A percentile compares a stretch with the other conserved stretches of the same genome.
Conservation (phyloP, 2,888 invertebrate genomes). For the Drosophila rubida region DNA sequence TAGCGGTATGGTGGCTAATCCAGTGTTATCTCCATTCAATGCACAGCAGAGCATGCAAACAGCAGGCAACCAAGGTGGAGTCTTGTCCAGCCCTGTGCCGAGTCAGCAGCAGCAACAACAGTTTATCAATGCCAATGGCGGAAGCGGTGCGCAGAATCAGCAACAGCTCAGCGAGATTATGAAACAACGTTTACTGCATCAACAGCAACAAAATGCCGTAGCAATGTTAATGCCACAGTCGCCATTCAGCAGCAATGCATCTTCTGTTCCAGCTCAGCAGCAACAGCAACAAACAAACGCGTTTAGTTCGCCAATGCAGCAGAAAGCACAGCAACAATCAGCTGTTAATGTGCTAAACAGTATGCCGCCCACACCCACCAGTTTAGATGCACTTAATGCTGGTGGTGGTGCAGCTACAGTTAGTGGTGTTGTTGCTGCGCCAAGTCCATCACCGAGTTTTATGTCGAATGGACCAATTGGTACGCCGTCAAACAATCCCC, state of each 20-base stretch:
- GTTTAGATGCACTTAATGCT: constrained; percentile 84
- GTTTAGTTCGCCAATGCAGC: constrained; percentile 47
- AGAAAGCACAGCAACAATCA: constrained; percentile 70
- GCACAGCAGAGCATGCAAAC: constrained; percentile 86
- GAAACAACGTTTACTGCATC: constrained; percentile 86
- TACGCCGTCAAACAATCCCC: constrained; percentile 87
- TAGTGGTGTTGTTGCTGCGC: constrained; percentile 81
- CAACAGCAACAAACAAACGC: constrained; percentile 80
- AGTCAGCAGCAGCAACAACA: constrained; percentile 82
- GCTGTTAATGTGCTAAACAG: constrained; percentile 63
- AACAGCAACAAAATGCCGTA: constrained; percentile 83
- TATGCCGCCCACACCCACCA: constrained; percentile 86
- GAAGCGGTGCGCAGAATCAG: constrained; percentile 82
- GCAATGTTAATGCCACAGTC: constrained; percentile 78
- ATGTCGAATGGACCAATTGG: constrained; percentile 85
- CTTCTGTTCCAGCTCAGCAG: constrained; percentile 62
- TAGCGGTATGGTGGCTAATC: constrained; percentile 85
- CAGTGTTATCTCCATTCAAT: constrained; percentile 90
- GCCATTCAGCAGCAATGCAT: constrained; percentile 74
- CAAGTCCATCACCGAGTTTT: constrained; percentile 85
- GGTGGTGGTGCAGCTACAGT: constrained; percentile 44
- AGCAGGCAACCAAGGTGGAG: constrained; percentile 47
- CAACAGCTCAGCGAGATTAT: constrained; percentile 86
- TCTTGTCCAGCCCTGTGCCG: constrained; percentile 81
- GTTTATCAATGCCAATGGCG: constrained; percentile 87